Conservation (phyloP, 2,888 invertebrate genomes). For the Diaprepes abbreviatus region DNA sequence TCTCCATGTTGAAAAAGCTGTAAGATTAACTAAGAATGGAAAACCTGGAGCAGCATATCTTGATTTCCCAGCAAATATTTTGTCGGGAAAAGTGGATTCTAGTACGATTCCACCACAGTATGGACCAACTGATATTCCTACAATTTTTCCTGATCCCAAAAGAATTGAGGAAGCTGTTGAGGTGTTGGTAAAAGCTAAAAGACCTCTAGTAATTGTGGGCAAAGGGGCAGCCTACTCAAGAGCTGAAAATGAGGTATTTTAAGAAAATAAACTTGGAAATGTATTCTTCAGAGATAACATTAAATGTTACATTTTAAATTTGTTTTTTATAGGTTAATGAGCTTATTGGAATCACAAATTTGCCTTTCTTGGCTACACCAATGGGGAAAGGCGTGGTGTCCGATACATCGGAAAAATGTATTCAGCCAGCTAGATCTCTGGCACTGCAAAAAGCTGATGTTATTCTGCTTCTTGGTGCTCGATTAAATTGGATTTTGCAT, state of each 20-base stretch:
- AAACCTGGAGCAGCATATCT: conserved; percentile 92
- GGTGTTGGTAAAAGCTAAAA: conserved; percentile 72
- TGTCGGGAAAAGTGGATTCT: conserved; percentile 65
- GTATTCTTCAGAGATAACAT: too few relatives aligned
- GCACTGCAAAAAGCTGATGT: conserved; percentile 92
- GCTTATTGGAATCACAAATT: conserved; percentile 78
- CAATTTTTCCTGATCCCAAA: conserved; percentile 78
- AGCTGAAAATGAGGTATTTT: conserved; percentile 82
- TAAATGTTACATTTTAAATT: too few relatives aligned
- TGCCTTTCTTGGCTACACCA: conserved; percentile 95
- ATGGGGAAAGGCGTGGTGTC: conserved; percentile 92
- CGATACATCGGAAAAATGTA: conserved; percentile 79
- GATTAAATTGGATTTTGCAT: conserved; percentile 98
- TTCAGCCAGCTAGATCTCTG: conserved; percentile 88
- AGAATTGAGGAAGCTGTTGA: conserved; percentile 75
- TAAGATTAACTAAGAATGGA: conserved; percentile 85
- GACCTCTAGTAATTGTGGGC: conserved; percentile 92
- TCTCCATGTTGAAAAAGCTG: conserved; percentile 91
- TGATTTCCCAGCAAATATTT: conserved; percentile 90
- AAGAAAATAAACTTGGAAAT: too few relatives aligned
- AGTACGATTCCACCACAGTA: conserved; percentile 66
- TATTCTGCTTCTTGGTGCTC: conserved; percentile 82
- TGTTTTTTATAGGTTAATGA: conserved; percentile 69
- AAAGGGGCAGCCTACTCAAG: conserved; percentile 79
- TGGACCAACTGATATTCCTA: conserved; percentile 74